Base-by-base conservation (phyloP, 2,888 invertebrate species). In the Nymphalis urticae region DNA sequence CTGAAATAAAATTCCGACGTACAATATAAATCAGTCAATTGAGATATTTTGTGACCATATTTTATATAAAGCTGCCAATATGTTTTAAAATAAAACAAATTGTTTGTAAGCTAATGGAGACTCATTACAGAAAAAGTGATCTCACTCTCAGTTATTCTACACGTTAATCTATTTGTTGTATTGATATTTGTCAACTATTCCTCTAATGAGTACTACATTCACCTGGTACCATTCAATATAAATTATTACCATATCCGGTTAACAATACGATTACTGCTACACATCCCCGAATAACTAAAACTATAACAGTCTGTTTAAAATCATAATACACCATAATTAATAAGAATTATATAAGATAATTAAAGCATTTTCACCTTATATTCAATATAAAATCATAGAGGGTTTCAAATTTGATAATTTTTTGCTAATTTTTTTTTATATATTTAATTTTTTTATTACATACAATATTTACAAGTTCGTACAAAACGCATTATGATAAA, bases 271-370 rank as follows among this genome's bases (percentile, higher is more conserved):
- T 66, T 53, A 56, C 66, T 61, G 71, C 67, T 73, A 88, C 87
- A 76, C 78, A 76, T 82, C 83, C 80, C 79, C 82, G 42, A 85
- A 83, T 82, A 89, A 89, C 87, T 92, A 90, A 91, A 90, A 87
- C 89, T 92, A 92, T 92, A 92, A 92, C 92, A 92, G 92, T 92
- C 92, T 91, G 89, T 92, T 89, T 87, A 89, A 88, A 92, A 91
- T 90, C 89, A 91, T 90, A 90, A 88, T 92, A 92, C 89, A 89
- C 85, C 86, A 86, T 88, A 88, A 87, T 83, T 86, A 88, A 89
- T 87, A 86, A 87, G 84, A 85, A 88, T 85, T 82, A 85, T 90
- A 88, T 88, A 89, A 88, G 89, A 91, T 92, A 92, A 92, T 92
- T 92, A 92, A 92, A 92, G 92, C 92, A 90, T 92, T 89, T 89